Evolutionary conservation across 2,113 vertebrate species (phyloP), one percentile per base, ranked within the genome.

Genomic region (Grammomys dolichurus): DNA sequence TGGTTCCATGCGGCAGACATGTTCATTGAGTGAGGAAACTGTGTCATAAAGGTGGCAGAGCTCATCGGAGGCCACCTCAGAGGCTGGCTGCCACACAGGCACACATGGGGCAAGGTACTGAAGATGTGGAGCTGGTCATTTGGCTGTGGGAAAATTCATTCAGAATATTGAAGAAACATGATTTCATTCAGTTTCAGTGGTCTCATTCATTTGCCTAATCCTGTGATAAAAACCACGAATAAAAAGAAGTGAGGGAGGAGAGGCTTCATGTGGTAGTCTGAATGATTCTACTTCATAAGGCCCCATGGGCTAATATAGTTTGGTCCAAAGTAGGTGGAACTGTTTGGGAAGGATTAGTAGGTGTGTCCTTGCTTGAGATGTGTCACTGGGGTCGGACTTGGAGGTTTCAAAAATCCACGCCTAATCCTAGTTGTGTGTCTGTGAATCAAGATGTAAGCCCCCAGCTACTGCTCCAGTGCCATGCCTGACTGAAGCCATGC

Each of bases 41-140:
- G 26, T 36, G 46, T 20, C 56, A 33, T 54, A 81, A 12, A 43
- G 12, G 48, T 82, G 36, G 48, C 11, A 56, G 80, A 72, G 22
- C 19, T 70, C 26, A 26, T 56, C 26, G 33, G 89, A 90, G 51
- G 43, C 60, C 24, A 73, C 31, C 67, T 69, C 13, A n/a, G 48
- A 40, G 48, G 40, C 24, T 73, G 70, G 56, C 86, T 70, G 5
- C 31, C 12, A 19, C 2, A 20, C 80, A 43, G 20, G 46, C 33
- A 4, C n/a, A 54, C 84, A 46, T 89, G 0, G 36, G 56, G 26
- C 93, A 7, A 67, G 54, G 20, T 31, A 72, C 22, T 51, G 40
- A 95, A 73, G 76, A 73, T 19, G 5, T 87, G 63, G 70, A 82
- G 54, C n/a, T 80, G 36, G 40, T 93, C 69, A 89, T 89, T 81